Base-by-base conservation (phyloP, 2,888 invertebrate genomes). In the Lordiphosa andalusiaca region DNA sequence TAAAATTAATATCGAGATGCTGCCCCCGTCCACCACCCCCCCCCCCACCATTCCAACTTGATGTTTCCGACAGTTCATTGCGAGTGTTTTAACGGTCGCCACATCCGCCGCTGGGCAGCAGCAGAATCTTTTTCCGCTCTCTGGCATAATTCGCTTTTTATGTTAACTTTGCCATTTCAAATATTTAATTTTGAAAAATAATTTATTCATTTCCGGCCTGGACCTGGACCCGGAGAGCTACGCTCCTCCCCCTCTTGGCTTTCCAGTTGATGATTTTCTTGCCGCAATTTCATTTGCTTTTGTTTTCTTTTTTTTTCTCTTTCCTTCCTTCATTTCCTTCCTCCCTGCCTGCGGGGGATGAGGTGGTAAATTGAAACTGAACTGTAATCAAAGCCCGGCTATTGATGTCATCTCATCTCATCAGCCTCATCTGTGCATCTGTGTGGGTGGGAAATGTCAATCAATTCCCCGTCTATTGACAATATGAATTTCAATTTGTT, bases 161-260 rank as follows among this genome's bases (percentile, higher is more conserved):
- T 78, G 80, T 47, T 49, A 63, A 50, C 48, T 63, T 63, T 9
- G 38, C 13, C 30, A 63, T 63, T 63, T 63, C 67, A 63, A 63
- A 63, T 56, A 48, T 61, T 61, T 65, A 41, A 65, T 61, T 65
- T n/a, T 55, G 65, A 64, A 16, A 77, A 77, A 77, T 77, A 78
- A 85, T 83, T 78, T 85, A 85, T 78, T 83, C 84, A 80, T 85
- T 85, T 83, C 84, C 85, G 84, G 69, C 81, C 42, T 48, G 41
- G 30, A 48, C 36, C 30, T 16, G 3, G 6, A 21, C 37, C 13
- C 37, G 2, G 13, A 2, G 13, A 1, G 13, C 37, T 2, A 23
- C 1, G 23, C 44, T 6, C 7, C 6, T 13, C 38, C 16, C 23
- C n/a, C n/a, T n/a, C n/a, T n/a, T 42, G 40, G 23, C 30, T 12